Evolutionary conservation across 2,888 invertebrate genomes (phyloP).

Genomic region (Tenthredo scrophulariae): DNA sequence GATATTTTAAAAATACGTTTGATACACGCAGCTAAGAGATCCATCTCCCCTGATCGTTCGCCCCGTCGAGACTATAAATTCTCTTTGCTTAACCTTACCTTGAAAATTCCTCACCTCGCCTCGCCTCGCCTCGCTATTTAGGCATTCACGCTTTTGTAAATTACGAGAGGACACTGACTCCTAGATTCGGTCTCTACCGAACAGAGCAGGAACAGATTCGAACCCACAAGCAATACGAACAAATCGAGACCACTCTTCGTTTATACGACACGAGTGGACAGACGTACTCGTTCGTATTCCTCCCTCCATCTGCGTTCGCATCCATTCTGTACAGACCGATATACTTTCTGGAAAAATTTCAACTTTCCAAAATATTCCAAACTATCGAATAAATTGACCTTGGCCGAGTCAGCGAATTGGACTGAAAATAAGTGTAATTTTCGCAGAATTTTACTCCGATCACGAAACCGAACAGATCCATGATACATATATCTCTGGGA

Average conservation of each 20-base stretch:
- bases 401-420: background rate
- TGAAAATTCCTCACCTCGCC: conserved; percentile 29
- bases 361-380: background rate
- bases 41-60: background rate
- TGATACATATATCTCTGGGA: background rate
- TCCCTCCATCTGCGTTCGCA: background rate
- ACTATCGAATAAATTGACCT: background rate
- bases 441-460: background rate
- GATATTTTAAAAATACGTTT: background rate
- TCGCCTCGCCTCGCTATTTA: conserved; percentile 20
- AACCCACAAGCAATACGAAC: conserved; percentile 10
- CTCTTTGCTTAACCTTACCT: conserved; percentile 33
- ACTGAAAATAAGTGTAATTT: background rate
- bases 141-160: conserved; percentile 40
- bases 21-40: background rate
- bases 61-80: conserved; percentile 17
- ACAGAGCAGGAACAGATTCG: background rate
- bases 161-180: conserved; percentile 42
- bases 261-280: background rate
- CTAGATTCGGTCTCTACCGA: background rate
- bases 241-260: background rate
- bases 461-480: background rate
- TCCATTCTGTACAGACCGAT: background rate
- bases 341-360: background rate
- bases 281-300: background rate